Evolutionary conservation across 2,888 invertebrate species (phyloP), one percentile per base, ranked within the genome.

Genomic region (Dicycla oo): DNA sequence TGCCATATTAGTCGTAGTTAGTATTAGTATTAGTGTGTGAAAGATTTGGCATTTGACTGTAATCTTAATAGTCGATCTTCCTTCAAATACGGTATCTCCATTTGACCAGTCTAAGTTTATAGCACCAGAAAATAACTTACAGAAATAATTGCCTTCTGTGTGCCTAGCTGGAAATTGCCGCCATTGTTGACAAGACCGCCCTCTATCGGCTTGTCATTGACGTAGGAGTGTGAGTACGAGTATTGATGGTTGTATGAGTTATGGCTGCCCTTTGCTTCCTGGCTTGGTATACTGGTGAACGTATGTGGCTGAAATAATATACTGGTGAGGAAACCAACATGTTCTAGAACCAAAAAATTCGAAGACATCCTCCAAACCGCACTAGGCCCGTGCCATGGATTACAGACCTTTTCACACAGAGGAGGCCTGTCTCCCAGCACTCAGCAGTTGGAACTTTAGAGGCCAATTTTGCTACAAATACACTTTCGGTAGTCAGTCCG

Each of bases 151-250:
- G 51, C 1, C 18, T 69, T 30, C 15, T n/a, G 20, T 20, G 38
- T 0, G n/a, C 0, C 71, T 5, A 90, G 90, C 11, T 82, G 75
- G 71, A 92, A 90, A 56, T 90, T 26, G 23, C 62, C 75, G 13
- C 34, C 68, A 49, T 56, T 23, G n/a, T 68, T 75, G 13, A 54
- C 5, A 20, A 53, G 40, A 20, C 18, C 53, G 4, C 34, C 56
- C 11, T 51, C n/a, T 34, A 65, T 64, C 11, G 73, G 64, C 13
- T 65, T 65, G n/a, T 73, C 76, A 15, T 76, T n/a, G 13, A 76
- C 40, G 30, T 30, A 74, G 30, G 65, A 26, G 15, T 57, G 61
- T n/a, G 76, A 53, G 56, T 65, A 78, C 0, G 73, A 54, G 40
- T 76, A 76, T 13, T 76, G 23, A 1, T 78, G 61, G 10, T 65